phyloP scores from a whole-genome alignment of 35 echinoderm and acorn worm species.

The Lytechinus pictus region DNA sequence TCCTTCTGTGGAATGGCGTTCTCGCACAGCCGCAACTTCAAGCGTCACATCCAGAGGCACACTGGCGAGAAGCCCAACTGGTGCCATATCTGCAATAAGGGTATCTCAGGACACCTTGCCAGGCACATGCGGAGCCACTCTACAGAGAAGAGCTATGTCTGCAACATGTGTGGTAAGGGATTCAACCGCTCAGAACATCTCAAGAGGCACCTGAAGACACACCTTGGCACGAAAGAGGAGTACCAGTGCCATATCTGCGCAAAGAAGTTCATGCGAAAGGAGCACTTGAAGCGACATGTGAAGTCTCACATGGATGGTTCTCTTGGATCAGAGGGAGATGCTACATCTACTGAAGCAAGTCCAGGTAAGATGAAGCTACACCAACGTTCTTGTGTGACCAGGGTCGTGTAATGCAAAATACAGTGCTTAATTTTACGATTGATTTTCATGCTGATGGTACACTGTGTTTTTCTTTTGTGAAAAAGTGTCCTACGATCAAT shows the following conservation, averaged over 20 bases:
- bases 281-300: slow-evolving; percentile 15
- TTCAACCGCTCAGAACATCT: neutral
- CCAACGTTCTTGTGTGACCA: too few relatives aligned
- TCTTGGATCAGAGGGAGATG: neutral
- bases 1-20: neutral
- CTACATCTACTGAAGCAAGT: neutral
- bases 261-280: neutral
- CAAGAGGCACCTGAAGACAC: slow-evolving; percentile 7
- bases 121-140: neutral
- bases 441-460: too few relatives aligned
- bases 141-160: neutral
- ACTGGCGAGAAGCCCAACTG: neutral
- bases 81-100: neutral
- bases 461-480: too few relatives aligned
- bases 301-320: neutral
- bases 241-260: neutral
- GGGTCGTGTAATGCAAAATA: too few relatives aligned
- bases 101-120: neutral
- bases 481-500: too few relatives aligned
- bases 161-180: neutral
- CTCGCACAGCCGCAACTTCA: neutral
- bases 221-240: neutral
- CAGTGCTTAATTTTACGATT: too few relatives aligned
- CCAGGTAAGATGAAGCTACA: neutral
- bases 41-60: neutral